Conservation (phyloP, 1,140 invertebrate species). For the Proctacanthus coquilletti region DNA sequence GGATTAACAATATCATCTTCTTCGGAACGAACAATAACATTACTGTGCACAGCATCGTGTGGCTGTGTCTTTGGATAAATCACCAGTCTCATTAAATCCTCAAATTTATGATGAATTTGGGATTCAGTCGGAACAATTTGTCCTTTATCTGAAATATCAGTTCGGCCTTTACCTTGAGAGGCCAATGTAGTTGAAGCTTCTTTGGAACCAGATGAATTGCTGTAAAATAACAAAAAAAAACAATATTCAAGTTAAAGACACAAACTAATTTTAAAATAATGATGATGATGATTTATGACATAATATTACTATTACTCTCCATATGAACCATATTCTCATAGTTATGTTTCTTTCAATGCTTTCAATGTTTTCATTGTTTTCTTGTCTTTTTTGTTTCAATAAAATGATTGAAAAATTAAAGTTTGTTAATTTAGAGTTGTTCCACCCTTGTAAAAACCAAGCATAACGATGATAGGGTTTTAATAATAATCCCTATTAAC, state of each 20-base stretch:
- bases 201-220: conserved; percentile 28
- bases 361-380: too few species aligned
- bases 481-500: too few species aligned
- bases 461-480: too few species aligned
- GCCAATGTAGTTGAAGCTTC: conserved; percentile 22
- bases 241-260: background rate
- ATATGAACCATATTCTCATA: too few species aligned
- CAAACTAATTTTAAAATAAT: conserved; percentile 2
- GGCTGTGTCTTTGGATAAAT: conserved; percentile 14
- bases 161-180: conserved; percentile 16
- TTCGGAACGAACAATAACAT: too few species aligned
- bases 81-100: conserved; percentile 36
- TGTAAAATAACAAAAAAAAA: conserved; percentile 12
- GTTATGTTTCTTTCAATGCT: too few species aligned
- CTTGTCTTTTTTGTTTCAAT: too few species aligned
- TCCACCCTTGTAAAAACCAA: too few species aligned
- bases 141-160: background rate
- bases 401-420: too few species aligned
- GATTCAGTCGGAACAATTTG: conserved; percentile 8
- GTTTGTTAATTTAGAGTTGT: too few species aligned
- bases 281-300: too few species aligned
- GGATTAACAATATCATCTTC: conserved; percentile 40
- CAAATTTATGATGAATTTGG: conserved; percentile 37
- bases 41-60: conserved; percentile 31
- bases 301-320: too few species aligned